A percentile compares a stretch with the other conserved stretches of the same genome.
Evolutionary conservation across 2,797 vertebrate genomes (phyloP).

Genomic region (Pseudopleuronectes americanus): DNA sequence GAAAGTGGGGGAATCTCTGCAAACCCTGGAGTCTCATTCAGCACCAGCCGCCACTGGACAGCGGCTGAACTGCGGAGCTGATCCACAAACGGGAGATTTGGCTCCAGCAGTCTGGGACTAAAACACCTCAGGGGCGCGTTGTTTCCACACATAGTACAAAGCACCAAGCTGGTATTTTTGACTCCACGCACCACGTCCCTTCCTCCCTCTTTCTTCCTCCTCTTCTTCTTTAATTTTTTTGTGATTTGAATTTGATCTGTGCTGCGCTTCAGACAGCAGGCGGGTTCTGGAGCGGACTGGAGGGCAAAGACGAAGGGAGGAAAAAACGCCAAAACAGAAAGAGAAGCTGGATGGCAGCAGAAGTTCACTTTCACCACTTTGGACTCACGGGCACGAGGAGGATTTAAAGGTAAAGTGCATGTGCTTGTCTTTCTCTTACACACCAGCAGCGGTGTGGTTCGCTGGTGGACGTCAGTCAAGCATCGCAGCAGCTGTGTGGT

Average conservation of each 20-base stretch:
- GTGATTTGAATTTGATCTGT: conserved; percentile 10
- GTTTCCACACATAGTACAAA: not conserved
- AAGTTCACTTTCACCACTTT: conserved; percentile 64
- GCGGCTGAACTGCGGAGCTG: conserved; percentile 34
- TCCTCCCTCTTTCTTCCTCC: conserved; percentile 16
- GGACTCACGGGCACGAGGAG: conserved; percentile 3
- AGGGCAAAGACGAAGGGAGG: conserved; percentile 57
- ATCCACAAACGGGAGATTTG: conserved; percentile 40
- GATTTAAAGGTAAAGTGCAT: conserved; percentile 61
- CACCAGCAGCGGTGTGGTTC: not conserved
- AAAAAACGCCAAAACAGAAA: not conserved
- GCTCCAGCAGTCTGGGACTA: conserved; percentile 30
- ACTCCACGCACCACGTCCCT: conserved; percentile 31
- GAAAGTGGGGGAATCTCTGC: conserved; percentile 46
- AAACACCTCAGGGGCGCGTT: conserved; percentile 15
- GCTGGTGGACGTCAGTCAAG: conserved; percentile 11
- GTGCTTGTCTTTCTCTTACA: conserved; percentile 6
- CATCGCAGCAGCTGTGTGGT: conserved; percentile 51
- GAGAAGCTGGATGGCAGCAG: conserved; percentile 18
- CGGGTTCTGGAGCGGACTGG: conserved; percentile 46
- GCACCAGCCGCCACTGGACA: conserved; percentile 75
- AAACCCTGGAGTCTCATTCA: conserved; percentile 67
- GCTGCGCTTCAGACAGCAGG: conserved; percentile 47
- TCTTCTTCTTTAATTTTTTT: not conserved
- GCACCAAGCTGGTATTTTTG: conserved; percentile 10